A percentile compares a stretch with the other conserved stretches of the same genome.
Conservation (phyloP, 2,113 vertebrate species). For the Sapayoa aenigma region DNA sequence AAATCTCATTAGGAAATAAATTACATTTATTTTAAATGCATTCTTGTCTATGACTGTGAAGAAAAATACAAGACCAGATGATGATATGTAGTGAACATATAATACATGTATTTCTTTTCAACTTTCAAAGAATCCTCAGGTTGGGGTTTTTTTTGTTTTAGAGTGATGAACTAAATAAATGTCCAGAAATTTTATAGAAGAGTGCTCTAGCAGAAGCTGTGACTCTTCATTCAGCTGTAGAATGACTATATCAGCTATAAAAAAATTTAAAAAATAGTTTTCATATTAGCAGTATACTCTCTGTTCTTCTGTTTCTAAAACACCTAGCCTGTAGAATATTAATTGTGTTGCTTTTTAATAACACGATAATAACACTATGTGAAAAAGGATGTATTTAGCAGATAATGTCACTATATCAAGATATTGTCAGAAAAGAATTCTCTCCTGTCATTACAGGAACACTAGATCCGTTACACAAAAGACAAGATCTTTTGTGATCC, state of each 20-base stretch:
- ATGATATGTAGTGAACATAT: rapidly evolving
- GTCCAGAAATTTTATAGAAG: background rate
- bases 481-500: background rate
- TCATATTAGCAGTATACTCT: background rate
- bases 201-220: background rate
- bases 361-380: background rate
- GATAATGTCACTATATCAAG: background rate
- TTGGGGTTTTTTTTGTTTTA: background rate
- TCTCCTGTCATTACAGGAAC: background rate
- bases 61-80: background rate
- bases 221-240: background rate
- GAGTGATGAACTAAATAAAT: background rate
- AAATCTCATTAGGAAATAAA: background rate
- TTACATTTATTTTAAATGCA: background rate
- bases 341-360: background rate
- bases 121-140: background rate
- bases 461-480: background rate
- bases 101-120: background rate
- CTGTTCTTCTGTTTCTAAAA: background rate
- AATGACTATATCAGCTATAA: no score
- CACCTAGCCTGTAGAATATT: background rate
- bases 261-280: background rate
- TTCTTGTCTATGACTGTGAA: background rate
- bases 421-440: background rate
- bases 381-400: background rate